Base-by-base conservation (phyloP, 2,888 invertebrate genomes). In the Netelia fuscicornis region DNA sequence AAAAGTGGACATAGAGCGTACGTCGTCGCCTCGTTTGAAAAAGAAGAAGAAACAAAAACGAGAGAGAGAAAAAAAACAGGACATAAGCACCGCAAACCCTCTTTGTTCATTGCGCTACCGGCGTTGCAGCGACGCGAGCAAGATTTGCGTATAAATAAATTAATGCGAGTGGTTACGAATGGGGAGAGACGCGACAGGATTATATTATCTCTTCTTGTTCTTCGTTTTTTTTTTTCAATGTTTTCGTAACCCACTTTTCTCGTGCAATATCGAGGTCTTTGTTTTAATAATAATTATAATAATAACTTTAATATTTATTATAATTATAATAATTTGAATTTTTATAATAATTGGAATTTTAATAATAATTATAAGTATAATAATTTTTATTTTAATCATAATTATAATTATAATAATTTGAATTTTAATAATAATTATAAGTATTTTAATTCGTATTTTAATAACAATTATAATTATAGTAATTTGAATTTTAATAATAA, bases 1-100 rank as follows among this genome's bases (percentile, higher is more conserved):
- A 71, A 71, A 71, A 42, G n/a, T 30, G 0, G 25, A 37, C 9
- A 56, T 48, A 30, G 42, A 74, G 58, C 67, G 42, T 17, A 48
- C 48, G 85, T 82, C 85, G 82, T 85, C 84, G 84, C 81, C 76
- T 82, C 68, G 48, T 68, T 76, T 70, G 20, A 56, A 52, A 82
- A 17, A 60, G 64, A 72, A 64, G 20, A n/a, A 64, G 54, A 0
- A 54, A 30, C 30, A 13, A 54, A 17, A 17, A 17, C 17, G 17
- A 17, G 17, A 17, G 17, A 0, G 17, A 17, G 17, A 17, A 17
- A 56, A 23, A 13, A 13, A 9, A 13, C 48, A 81, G 56, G 11
- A n/a, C 56, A 64, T 64, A 72, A 64, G 42, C n/a, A 65, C 52
- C 74, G 30, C 25, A 44, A 48, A 64, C 65, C 81, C 74, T 75